Percentiles rank a stretch among this genome's conserved stretches.
Conservation (phyloP, 2,113 vertebrate species). For the Brachirus orientalis region DNA sequence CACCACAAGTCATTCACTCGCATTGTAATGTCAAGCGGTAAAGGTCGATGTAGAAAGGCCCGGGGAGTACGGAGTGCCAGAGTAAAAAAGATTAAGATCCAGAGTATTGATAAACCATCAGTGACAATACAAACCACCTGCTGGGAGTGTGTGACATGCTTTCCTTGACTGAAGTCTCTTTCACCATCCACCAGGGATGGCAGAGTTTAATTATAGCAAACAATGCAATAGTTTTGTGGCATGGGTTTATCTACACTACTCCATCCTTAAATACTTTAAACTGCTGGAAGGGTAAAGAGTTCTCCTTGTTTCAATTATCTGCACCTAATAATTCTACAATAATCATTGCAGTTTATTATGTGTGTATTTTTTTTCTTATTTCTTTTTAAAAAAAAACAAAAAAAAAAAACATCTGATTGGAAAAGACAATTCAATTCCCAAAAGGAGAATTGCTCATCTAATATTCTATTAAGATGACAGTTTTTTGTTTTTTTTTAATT, state of each 20-base stretch:
- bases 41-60: conserved; percentile 73
- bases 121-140: conserved; percentile 66
- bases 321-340: conserved; percentile 9
- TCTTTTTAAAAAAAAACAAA: no score
- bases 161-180: conserved; percentile 51
- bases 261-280: conserved; percentile 27
- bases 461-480: no score
- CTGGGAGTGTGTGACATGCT: conserved; percentile 64
- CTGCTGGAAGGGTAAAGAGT: conserved; percentile 21
- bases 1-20: conserved; percentile 70
- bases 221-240: conserved; percentile 55
- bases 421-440: no score
- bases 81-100: conserved; percentile 72
- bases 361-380: no score
- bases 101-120: conserved; percentile 74
- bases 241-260: conserved; percentile 51
- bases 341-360: no score
- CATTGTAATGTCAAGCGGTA: conserved; percentile 53
- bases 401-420: no score
- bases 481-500: no score
- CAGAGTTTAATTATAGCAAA: conserved; percentile 74
- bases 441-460: no score
- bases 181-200: conserved; percentile 48
- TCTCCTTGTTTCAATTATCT: conserved; percentile 21
- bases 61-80: conserved; percentile 22